Conservation (phyloP, 2,888 invertebrate genomes). For the Himalopsyche anomala region DNA sequence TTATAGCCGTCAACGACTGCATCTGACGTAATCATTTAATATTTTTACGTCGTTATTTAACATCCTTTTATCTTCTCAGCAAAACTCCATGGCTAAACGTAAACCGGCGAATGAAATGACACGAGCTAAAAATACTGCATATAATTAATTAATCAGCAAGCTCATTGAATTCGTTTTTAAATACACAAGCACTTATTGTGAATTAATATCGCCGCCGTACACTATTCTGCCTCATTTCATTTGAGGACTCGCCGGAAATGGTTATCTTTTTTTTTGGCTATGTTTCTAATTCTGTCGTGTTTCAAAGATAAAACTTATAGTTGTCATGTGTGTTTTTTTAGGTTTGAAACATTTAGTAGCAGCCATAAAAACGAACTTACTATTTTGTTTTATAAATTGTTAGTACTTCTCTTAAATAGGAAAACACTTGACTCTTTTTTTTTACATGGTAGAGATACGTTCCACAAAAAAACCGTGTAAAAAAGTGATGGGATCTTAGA, state of each 20-base stretch:
- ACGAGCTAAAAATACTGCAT: slow-evolving; percentile 8
- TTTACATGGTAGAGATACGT: too few relatives aligned
- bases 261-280: slow-evolving; percentile 1
- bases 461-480: too few relatives aligned
- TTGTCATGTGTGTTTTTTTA: not conserved
- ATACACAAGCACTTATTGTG: not conserved
- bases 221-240: slow-evolving; percentile 10
- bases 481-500: too few relatives aligned
- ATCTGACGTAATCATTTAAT: not conserved
- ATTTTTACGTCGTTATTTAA: not conserved
- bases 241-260: slow-evolving; percentile 28
- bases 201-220: not conserved
- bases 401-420: too few relatives aligned
- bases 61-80: not conserved
- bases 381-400: too few relatives aligned
- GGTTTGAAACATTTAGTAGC: too few relatives aligned
- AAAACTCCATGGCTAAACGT: slow-evolving; percentile 5
- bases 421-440: too few relatives aligned
- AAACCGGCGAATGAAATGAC: not conserved
- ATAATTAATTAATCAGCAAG: not conserved
- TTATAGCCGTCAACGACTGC: not conserved
- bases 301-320: not conserved
- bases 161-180: slow-evolving; percentile 3
- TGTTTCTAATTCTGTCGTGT: slow-evolving; percentile 5
- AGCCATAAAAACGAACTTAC: too few relatives aligned